These are phyloP conservation scores for Listronotus bonariensis DNA, from an alignment of 1,140 invertebrate species.

Conservation along the genomic window DNA sequence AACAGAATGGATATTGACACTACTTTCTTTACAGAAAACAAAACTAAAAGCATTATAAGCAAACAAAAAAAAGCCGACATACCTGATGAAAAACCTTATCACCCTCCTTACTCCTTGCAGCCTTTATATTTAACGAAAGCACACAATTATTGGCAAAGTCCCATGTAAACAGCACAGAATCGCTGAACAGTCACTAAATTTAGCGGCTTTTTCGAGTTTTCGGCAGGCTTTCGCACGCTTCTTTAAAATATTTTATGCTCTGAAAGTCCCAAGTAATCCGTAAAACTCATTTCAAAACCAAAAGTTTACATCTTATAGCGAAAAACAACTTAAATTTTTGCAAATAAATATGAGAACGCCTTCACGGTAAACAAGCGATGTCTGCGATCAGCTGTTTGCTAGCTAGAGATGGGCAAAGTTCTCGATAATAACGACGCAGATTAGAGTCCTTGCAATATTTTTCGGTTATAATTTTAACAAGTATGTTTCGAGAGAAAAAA, in stretches of 20 bases:
- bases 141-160: conserved; percentile 66
- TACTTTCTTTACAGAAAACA: too few relatives aligned
- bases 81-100: conserved; percentile 65
- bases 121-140: conserved; percentile 64
- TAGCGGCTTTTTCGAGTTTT: conserved; percentile 62
- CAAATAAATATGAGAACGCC: neutral
- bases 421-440: neutral
- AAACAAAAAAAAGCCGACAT: too few relatives aligned
- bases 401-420: neutral
- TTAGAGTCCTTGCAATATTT: too few relatives aligned
- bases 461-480: too few relatives aligned
- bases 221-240: conserved; percentile 60
- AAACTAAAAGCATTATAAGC: too few relatives aligned
- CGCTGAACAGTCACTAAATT: conserved; percentile 66
- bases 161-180: conserved; percentile 70
- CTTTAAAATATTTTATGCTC: conserved; percentile 64
- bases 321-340: conserved; percentile 10
- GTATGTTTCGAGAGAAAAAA: too few relatives aligned
- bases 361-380: neutral
- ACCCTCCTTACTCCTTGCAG: conserved; percentile 58
- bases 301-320: neutral
- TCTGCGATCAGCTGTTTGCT: conserved; percentile 10
- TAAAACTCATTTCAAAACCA: conserved; percentile 43
- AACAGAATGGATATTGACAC: too few relatives aligned
- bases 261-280: conserved; percentile 57